phyloP scores from a whole-genome alignment of 2,797 vertebrate species.

The Chrysocyon brachyurus region DNA sequence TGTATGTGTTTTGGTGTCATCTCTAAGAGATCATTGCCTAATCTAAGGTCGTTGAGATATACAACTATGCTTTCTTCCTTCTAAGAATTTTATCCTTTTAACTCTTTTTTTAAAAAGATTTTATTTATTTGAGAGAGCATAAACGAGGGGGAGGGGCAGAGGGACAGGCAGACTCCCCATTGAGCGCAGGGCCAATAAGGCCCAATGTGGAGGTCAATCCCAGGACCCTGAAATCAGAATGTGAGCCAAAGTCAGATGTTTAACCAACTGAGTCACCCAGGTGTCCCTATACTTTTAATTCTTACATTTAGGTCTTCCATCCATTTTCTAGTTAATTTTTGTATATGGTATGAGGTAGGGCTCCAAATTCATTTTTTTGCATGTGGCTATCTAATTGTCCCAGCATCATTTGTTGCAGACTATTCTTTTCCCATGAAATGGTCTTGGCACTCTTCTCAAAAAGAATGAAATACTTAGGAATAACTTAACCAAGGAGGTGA shows the following conservation, averaged over 20 bases:
- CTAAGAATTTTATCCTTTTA: not conserved
- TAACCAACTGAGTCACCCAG: not conserved
- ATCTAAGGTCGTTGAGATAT: not conserved
- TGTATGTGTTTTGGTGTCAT: not conserved
- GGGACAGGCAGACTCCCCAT: not conserved
- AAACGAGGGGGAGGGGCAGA: not conserved
- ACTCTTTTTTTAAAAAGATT: not conserved
- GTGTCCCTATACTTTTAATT: not conserved
- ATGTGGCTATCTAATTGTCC: not conserved
- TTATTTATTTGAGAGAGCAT: not conserved
- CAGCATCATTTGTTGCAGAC: not conserved
- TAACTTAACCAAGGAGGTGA: not conserved
- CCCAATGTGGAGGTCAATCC: not conserved
- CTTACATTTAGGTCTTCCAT: not conserved
- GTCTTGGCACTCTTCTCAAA: not conserved
- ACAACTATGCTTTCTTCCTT: not conserved
- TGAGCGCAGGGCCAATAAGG: not conserved
- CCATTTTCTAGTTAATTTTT: not conserved
- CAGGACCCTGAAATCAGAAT: not conserved
- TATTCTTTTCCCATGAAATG: not conserved
- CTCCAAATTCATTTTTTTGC: not conserved
- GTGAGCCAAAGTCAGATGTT: not conserved
- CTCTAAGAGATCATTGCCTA: not conserved
- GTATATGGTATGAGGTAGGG: not conserved
- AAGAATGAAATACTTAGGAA: not conserved